Base-by-base conservation (phyloP, 2,797 vertebrate genomes). In the Macropodus opercularis region DNA sequence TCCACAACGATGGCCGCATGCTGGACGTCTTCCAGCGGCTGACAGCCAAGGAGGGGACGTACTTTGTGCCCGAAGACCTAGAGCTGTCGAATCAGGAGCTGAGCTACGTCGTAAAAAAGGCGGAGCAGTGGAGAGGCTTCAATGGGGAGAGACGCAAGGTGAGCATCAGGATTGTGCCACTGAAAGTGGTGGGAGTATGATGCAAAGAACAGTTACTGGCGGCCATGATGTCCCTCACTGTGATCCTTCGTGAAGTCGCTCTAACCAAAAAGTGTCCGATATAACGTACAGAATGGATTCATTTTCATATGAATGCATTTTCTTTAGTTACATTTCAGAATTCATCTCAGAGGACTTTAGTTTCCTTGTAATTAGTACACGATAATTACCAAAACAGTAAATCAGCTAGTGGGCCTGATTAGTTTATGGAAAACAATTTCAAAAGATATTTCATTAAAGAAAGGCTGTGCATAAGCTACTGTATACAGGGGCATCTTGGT, bases 21-120 rank as follows among this genome's bases (percentile, higher is more conserved):
- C 58, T 94, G 77, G 95, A 99, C 61, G 49, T 93, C 29, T 94
- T 94, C 87, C 94, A 72, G 50, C 91, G 92, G 8, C 84, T 95
- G 67, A 90, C 93, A 3, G 88, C 92, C 71, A 91, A 90, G n/a
- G 96, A 98, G 74, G 90, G 61, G 7, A 69, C 65, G 0, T 96
- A 94, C 85, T 95, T 97, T 36, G 63, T 97, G 69, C 96, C 95
- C 1, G 83, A 93, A 35, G 95, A 98, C 70, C 75, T 95, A 50
- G 96, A 98, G 86, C 86, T 99, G 82, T 98, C 97, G 66, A 94
- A 86, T 80, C 96, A 96, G 88, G 95, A 98, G 54, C 86, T 99
- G 68, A 96, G 92, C 86, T 95, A 93, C 70, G 91, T 96, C 24
- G 87, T 98, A 26, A 95, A 95, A 84, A 96, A 92, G 46, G 92